Evolutionary conservation across 2,888 invertebrate species (phyloP), one percentile per base, ranked within the genome.

Genomic region (Meandrusa payeni): DNA sequence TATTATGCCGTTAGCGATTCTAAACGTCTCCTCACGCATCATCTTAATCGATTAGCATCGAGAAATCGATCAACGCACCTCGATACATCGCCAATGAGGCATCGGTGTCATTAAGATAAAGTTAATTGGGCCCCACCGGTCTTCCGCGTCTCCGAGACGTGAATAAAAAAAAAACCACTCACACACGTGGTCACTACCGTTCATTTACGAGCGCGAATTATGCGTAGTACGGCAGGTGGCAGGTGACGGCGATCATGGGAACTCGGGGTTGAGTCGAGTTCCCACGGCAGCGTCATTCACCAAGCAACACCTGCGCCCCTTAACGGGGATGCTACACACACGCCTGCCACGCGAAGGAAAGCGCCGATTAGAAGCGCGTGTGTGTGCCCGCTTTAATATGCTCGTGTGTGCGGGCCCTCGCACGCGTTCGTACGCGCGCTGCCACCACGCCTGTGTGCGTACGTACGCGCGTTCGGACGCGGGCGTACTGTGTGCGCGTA

Each of bases 101-200:
- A 50, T 59, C 59, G 51, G 57, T 54, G 61, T 72, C 71, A 76
- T 80, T 77, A 80, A 76, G 80, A 76, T 74, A 76, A 77, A 78
- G 77, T 82, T 81, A 81, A 82, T 82, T 76, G 76, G 69, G 59
- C 53, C 46, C 74, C 76, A 74, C 77, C 75, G 76, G 79, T 80
- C 81, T 87, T 86, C 85, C 86, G 85, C 78, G 76, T 79, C 68
- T 58, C 58, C 59, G 51, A 36, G 29, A 46, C 46, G 63, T 51
- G 64, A 69, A 68, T 72, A 79, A 82, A 82, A 78, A 77, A 76
- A 64, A 63, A n/a, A n/a, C n/a, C n/a, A 29, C 42, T 31, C 23
- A 66, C 72, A 79, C 85, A 87, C 87, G 87, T 87, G 87, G 86
- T 82, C 86, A 87, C 83, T 86, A 87, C 87, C 86, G 86, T 86